Evolutionary conservation across 2,113 vertebrate species (phyloP), one percentile per base, ranked within the genome.

Genomic region (Mastomys natalensis): DNA sequence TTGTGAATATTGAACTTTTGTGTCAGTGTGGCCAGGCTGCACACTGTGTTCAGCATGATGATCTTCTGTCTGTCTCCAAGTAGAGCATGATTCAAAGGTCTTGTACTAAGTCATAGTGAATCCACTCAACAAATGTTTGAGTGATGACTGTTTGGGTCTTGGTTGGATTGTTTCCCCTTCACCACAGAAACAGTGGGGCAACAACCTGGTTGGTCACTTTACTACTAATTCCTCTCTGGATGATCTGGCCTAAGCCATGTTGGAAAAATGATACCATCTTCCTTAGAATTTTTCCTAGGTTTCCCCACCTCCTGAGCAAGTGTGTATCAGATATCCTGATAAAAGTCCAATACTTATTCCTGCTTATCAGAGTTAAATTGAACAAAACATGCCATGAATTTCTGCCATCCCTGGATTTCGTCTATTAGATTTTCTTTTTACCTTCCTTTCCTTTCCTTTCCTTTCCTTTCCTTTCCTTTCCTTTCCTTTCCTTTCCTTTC

Each of bases 81-180:
- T 51, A 77, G 16, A 48, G 2, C 34, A 12, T 1, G 31, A 17
- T 40, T 73, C 19, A 40, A 21, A n/a, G 21, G n/a, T 73, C 19
- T 73, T 73, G 70, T 7, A 22, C 94, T 93, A 87, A 62, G 19
- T 45, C 55, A 93, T 74, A 55, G 74, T 58, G 73, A 78, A 93
- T 78, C 86, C 7, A 80, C 5, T 95, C 13, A 90, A 62, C 51
- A 87, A 76, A 76, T 90, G 93, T 60, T 92, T 81, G 72, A 90
- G 21, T 60, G 72, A 89, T 92, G 15, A 45, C 17, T 84, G 22
- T 86, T 95, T 64, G 1, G 17, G 21, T 15, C 51, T 88, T 78
- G 15, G 34, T 58, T 82, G 17, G 7, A 68, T 0, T 73, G 19
- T 11, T 8, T 7, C 45, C 88, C 95, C 66, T 92, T 0, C 21